Percentiles rank a stretch among this genome's conserved stretches.
These are phyloP conservation scores for Pseudocheirus occidentalis DNA, from an alignment of 2,797 vertebrate species.

Conservation along the genomic window DNA sequence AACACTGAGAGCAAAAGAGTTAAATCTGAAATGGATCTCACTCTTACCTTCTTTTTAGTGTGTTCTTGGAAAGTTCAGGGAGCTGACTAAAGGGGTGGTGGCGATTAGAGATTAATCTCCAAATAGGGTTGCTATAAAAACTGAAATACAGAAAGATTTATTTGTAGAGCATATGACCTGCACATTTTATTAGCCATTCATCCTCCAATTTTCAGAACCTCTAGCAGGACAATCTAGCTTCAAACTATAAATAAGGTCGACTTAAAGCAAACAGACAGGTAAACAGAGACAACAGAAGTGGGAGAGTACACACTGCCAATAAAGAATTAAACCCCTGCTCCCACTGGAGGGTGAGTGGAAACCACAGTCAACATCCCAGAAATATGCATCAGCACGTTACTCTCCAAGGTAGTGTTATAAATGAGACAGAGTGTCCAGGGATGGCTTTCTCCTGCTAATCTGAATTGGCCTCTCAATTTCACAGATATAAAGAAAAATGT, in stretches of 20 bases:
- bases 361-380: slow-evolving; percentile 78
- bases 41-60: slow-evolving; percentile 4
- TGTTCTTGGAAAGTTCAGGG: slow-evolving; percentile 56
- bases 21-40: slow-evolving; percentile 12
- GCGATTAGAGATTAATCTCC: slow-evolving; percentile 13
- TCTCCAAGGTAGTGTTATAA: slow-evolving; percentile 79
- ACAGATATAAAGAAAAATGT: slow-evolving; percentile 74
- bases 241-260: slow-evolving; percentile 66
- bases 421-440: slow-evolving; percentile 72
- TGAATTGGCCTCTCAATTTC: slow-evolving; percentile 72
- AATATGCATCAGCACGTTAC: slow-evolving; percentile 75
- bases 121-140: neutral
- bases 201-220: slow-evolving; percentile 57
- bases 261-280: slow-evolving; percentile 61
- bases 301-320: slow-evolving; percentile 62
- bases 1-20: slow-evolving; percentile 11
- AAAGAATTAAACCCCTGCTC: slow-evolving; percentile 72
- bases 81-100: slow-evolving; percentile 34
- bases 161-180: slow-evolving; percentile 42
- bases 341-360: slow-evolving; percentile 74
- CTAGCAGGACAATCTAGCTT: slow-evolving; percentile 65
- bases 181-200: slow-evolving; percentile 23
- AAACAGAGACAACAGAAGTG: slow-evolving; percentile 78
- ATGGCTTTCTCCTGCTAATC: slow-evolving; percentile 72
- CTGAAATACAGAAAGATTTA: slow-evolving; percentile 53